Evolutionary conservation across 2,888 invertebrate genomes (phyloP), one percentile per base, ranked within the genome.

Genomic region (Gymnoscelis rufifasciata): DNA sequence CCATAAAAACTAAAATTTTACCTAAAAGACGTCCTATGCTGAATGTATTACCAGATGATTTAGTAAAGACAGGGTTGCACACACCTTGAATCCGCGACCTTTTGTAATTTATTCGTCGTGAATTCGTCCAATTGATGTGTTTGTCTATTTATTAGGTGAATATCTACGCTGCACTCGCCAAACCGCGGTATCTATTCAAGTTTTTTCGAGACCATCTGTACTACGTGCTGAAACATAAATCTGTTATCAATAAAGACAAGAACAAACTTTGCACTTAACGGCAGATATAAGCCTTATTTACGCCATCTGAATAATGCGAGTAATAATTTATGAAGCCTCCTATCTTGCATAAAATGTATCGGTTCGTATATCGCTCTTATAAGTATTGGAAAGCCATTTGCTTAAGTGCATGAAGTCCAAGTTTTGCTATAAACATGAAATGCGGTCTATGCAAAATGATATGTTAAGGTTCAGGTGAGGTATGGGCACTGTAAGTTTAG

Each of bases 321-420:
- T 62, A 72, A 80, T 80, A 78, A 74, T 74, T 80, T 70, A 73
- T 66, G 67, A 74, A 72, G 70, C 69, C 75, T 72, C 66, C 71
- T 67, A 54, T 62, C 68, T 68, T 69, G 68, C 69, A 72, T 73
- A 78, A 76, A 78, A 78, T 78, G 76, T 77, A 69, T 68, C 73
- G 71, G 67, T 77, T 74, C 69, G 64, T 68, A 75, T 75, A 78
- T 70, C 62, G 72, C 74, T 75, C 66, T 82, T 83, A 78, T 79
- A 84, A 84, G 80, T 86, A 87, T 88, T 81, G 83, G 80, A 84
- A 88, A 86, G 72, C 84, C 83, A 88, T 87, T 88, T 83, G 71
- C 81, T 72, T 88, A 83, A 88, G 87, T 87, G 84, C 84, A 83
- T 77, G 79, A 75, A 83, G 81, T 79, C 76, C 74, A 86, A 87